These are phyloP conservation scores for Delichon dasypus DNA, from an alignment of 2,797 vertebrate species.

Conservation along the genomic window DNA sequence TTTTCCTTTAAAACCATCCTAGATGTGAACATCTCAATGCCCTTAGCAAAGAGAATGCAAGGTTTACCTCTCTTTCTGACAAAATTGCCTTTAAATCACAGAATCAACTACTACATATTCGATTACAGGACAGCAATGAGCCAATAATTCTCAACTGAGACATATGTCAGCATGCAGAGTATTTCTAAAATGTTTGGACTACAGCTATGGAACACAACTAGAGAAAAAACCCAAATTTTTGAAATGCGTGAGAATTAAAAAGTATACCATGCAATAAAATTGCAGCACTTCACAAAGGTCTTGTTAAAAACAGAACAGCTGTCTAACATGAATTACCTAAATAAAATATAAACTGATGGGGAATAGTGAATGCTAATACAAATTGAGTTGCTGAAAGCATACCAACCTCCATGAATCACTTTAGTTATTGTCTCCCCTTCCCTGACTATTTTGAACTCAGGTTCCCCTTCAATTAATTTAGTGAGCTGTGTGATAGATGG, in stretches of 20 bases:
- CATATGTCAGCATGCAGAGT: background rate
- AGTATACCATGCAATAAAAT: background rate
- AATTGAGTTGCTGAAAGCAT: slow-evolving; percentile 14
- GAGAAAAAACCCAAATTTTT: rapidly evolving
- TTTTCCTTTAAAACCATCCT: background rate
- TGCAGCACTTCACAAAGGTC: background rate
- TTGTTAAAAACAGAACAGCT: background rate
- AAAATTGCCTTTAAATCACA: background rate
- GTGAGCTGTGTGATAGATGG: slow-evolving; percentile 81
- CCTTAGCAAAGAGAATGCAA: background rate
- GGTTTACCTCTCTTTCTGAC: background rate
- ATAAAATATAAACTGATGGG: background rate
- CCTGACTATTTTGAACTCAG: slow-evolving; percentile 77
- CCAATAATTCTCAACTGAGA: background rate
- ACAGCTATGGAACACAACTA: background rate
- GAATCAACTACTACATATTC: background rate
- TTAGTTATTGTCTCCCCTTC: slow-evolving; percentile 79
- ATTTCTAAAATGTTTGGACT: background rate
- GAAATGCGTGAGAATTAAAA: background rate
- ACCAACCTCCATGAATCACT: slow-evolving; percentile 78
- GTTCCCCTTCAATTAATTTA: slow-evolving; percentile 78
- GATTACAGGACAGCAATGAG: background rate
- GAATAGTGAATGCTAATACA: background rate
- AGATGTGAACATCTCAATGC: background rate
- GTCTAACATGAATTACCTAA: background rate